Evolutionary conservation across 2,888 invertebrate species (phyloP).

Genomic region (Melanchra persicariae): DNA sequence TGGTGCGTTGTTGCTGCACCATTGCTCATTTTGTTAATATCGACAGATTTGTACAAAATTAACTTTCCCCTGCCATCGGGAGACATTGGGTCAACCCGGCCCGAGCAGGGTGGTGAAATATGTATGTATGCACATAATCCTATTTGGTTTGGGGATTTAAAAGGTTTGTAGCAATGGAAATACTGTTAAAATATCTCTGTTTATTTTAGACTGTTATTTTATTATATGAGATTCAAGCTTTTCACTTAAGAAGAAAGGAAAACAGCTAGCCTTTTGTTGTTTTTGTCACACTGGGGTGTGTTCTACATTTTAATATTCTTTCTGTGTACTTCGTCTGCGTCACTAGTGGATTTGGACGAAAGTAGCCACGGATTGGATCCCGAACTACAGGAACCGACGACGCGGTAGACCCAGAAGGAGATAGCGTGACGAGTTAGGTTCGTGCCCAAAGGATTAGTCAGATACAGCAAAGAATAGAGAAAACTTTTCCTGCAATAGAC

Average conservation of each 20-base stretch:
- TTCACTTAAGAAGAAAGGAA: slow-evolving; percentile 24
- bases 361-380: background rate
- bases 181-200: slow-evolving; percentile 48
- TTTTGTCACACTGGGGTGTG: background rate
- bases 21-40: slow-evolving; percentile 71
- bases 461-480: too few species aligned
- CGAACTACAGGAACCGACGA: background rate
- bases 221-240: slow-evolving; percentile 35
- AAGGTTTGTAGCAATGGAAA: slow-evolving; percentile 55
- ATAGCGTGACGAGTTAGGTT: too few species aligned
- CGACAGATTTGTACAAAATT: slow-evolving; percentile 59
- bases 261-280: slow-evolving; percentile 12
- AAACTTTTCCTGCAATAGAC: too few species aligned
- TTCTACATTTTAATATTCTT: background rate
- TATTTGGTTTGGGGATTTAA: slow-evolving; percentile 61
- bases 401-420: too few species aligned
- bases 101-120: slow-evolving; percentile 26
- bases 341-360: background rate
- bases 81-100: slow-evolving; percentile 42
- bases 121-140: slow-evolving; percentile 61
- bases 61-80: slow-evolving; percentile 16
- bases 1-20: slow-evolving; percentile 50
- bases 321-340: background rate
- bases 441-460: too few species aligned
- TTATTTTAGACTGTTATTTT: slow-evolving; percentile 41